Base-by-base conservation (phyloP, 2,113 vertebrate species). In the Prolemur simus region DNA sequence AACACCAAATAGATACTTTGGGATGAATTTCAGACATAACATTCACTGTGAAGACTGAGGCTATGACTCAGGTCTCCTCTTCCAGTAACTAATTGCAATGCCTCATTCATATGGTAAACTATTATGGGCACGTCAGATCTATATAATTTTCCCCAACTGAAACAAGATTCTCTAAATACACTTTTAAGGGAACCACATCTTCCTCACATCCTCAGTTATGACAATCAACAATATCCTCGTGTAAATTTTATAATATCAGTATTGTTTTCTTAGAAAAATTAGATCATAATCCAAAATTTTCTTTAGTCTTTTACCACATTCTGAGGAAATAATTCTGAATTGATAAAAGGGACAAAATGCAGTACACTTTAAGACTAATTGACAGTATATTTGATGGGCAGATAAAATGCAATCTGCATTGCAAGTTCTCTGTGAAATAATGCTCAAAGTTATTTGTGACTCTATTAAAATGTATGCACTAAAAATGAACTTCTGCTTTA, bases 261-360 rank as follows among this genome's bases (percentile, higher is more conserved):
- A 88, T 78, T 54, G 3, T 15, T 83, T 91, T 81, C 20, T 92
- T 74, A 25, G 3, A 71, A 88, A 47, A 84, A 83, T 37, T 23
- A 56, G 23, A 66, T 54, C 15, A 56, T 47, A 54, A 54, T 7
- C 5, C 34, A 52, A 47, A 60, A 42, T 68, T 87, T 32, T 63
- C 6, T 80, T 39, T 2, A 80, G 11, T 9, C 3, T 95, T 37
- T 60, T 34, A 86, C 37, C 4, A 60, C 6, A 89, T 49, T 90
- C 12, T 78, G 34, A 68, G 23, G 7, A 9, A 89, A 18, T 64
- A 74, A 92, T 82, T 85, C 29, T 60, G 23, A 88, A 32, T 52
- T 34, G 12, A 42, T 15, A 69, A 56, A 49, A 39, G 7, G 52
- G 37, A 47, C 14, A 37, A 39, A 95, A n/a, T 77, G 2, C 7